A percentile compares a stretch with the other conserved stretches of the same genome.
Evolutionary conservation across 2,888 invertebrate species (phyloP).

Genomic region (Amphipoea lucens): DNA sequence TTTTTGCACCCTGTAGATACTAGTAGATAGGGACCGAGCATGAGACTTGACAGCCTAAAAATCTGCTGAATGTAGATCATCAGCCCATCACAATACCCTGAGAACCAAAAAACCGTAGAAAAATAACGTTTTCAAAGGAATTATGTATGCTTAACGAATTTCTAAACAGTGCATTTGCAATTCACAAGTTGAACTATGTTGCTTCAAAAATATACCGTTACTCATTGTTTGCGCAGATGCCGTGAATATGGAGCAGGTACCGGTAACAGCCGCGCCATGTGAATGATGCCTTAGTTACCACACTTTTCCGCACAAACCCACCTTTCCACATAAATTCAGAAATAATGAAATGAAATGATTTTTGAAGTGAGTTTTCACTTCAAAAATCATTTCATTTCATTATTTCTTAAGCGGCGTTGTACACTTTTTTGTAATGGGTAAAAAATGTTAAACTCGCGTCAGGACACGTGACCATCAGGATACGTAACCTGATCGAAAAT

Average conservation of each 20-base stretch:
- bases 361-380: no score
- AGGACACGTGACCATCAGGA: no score
- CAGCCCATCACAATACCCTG: not conserved
- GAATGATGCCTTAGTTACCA: slow-evolving; percentile 16
- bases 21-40: not conserved
- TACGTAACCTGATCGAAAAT: no score
- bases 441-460: no score
- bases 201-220: slow-evolving; percentile 57
- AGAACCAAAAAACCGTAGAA: slow-evolving; percentile 28
- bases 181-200: slow-evolving; percentile 29
- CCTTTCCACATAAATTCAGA: not conserved
- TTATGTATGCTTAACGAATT: slow-evolving; percentile 27
- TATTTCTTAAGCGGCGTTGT: no score
- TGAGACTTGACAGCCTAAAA: not conserved
- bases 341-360: no score
- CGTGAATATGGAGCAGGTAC: slow-evolving; percentile 54
- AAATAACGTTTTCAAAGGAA: slow-evolving; percentile 13
- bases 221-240: slow-evolving; percentile 65
- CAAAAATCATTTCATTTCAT: no score
- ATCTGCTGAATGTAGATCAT: no score
- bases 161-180: slow-evolving; percentile 34
- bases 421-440: no score
- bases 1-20: not conserved
- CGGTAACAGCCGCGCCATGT: slow-evolving; percentile 24
- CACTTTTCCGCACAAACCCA: not conserved